These are phyloP conservation scores for Nasonia longicornis DNA, from an alignment of 1,140 invertebrate genomes.

Conservation along the genomic window DNA sequence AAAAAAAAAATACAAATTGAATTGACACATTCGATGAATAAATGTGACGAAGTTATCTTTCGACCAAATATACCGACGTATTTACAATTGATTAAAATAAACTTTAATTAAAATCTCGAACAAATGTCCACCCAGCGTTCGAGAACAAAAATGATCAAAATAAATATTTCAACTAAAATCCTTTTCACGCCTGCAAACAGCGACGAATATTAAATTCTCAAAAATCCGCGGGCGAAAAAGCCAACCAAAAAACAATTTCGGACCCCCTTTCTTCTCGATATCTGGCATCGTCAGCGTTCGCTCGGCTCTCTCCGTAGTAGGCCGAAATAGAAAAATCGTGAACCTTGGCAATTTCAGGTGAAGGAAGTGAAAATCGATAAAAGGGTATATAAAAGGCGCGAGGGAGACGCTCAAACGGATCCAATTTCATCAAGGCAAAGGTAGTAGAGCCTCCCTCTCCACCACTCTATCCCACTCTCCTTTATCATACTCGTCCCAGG, in stretches of 20 bases:
- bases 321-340: conserved; percentile 28
- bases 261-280: background rate
- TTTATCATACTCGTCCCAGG: conserved; percentile 30
- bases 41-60: background rate
- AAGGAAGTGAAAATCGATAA: conserved; percentile 46
- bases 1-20: no score
- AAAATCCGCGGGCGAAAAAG: background rate
- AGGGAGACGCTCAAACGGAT: conserved; percentile 45
- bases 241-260: conserved; percentile 28
- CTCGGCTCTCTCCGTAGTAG: background rate
- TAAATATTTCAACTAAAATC: no score
- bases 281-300: conserved; percentile 24
- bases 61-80: no score
- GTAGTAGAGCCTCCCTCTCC: background rate
- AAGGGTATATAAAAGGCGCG: conserved; percentile 40
- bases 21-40: background rate
- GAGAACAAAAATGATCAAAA: background rate
- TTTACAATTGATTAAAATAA: no score
- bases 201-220: background rate
- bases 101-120: no score
- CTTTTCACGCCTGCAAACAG: background rate
- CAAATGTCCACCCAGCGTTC: background rate
- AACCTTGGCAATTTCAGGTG: conserved; percentile 33
- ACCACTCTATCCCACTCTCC: background rate
- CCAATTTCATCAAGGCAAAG: conserved; percentile 50